phyloP scores from a whole-genome alignment of 2,888 invertebrate species.

The Halocaridina rubra region DNA sequence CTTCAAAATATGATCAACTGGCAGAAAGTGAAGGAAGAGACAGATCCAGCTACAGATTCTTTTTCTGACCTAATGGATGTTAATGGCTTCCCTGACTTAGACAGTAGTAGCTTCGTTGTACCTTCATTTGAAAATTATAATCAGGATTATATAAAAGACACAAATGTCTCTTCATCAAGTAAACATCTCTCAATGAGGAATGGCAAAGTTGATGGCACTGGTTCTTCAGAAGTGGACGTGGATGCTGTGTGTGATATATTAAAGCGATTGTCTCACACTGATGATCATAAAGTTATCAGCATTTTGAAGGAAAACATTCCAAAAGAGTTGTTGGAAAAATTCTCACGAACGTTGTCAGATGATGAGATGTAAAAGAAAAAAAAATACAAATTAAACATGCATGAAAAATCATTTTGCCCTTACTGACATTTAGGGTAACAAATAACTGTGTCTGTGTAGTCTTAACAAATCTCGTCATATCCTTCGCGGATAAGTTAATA shows the following conservation, averaged over 20 bases:
- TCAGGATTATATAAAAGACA: no score
- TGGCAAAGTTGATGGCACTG: no score
- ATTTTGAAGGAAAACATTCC: constrained; percentile 12
- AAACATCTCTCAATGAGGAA: no score
- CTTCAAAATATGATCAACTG: background rate
- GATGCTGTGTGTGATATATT: constrained; percentile 3
- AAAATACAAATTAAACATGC: background rate
- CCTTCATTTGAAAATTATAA: no score
- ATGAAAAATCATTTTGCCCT: no score
- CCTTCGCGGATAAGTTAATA: no score
- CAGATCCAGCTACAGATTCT: background rate
- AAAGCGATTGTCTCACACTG: constrained; percentile 1
- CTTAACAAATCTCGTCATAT: no score
- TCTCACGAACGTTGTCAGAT: background rate
- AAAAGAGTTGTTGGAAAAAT: background rate
- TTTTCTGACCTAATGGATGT: no score
- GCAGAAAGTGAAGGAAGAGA: background rate
- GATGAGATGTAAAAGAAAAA: no score
- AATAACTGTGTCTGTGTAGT: no score
- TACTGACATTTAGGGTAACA: no score
- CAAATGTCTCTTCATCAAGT: background rate
- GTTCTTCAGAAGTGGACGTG: background rate
- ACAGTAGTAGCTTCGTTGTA: background rate
- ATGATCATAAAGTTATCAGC: background rate
- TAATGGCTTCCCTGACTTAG: no score